Evolutionary conservation across 2,797 vertebrate species (phyloP).

Genomic region (Sebastes oblongus): DNA sequence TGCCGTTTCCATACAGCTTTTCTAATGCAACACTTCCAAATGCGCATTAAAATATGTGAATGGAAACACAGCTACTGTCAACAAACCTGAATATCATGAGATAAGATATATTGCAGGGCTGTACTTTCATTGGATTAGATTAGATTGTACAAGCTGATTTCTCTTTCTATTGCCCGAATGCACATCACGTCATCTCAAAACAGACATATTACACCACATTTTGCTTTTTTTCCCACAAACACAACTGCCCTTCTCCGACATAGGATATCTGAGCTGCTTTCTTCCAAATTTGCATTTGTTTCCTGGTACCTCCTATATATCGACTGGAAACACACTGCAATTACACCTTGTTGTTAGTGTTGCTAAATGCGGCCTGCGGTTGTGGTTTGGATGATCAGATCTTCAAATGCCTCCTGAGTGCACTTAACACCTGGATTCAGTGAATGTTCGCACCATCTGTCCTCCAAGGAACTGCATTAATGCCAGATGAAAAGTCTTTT

Average conservation of each 20-base stretch:
- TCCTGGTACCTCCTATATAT: slow-evolving; percentile 11
- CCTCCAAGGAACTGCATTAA: background rate
- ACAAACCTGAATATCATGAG: background rate
- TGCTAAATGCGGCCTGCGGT: slow-evolving; percentile 8
- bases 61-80: background rate
- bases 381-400: background rate
- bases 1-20: too few relatives aligned
- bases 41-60: too few relatives aligned
- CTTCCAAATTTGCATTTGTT: slow-evolving; percentile 9
- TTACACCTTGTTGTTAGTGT: slow-evolving; percentile 14
- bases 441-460: slow-evolving; percentile 18
- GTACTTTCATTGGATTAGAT: background rate
- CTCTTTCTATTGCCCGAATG: background rate
- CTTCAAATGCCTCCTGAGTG: background rate
- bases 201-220: background rate
- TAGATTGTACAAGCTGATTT: background rate
- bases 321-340: background rate
- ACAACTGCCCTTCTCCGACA: background rate
- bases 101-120: slow-evolving; percentile 1
- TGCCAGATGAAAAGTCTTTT: slow-evolving; percentile 14
- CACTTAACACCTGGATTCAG: slow-evolving; percentile 16
- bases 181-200: background rate
- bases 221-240: background rate
- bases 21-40: too few relatives aligned
- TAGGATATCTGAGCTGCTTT: background rate